Base-by-base conservation (phyloP, 2,888 invertebrate genomes). In the Chydorus sphaericus region DNA sequence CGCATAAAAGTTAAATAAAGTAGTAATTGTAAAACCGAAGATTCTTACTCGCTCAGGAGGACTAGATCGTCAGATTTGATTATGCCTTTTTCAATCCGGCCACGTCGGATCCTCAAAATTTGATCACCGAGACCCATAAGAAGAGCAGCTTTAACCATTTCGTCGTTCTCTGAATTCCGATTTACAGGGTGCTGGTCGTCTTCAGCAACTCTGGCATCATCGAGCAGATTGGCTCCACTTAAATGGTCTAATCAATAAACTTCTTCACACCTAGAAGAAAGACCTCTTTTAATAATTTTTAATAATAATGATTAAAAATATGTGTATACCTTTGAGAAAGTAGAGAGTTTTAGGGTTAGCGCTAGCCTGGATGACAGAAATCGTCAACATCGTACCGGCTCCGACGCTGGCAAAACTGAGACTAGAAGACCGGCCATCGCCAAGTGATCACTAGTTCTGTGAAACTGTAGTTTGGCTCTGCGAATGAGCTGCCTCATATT, bases 361-460 rank as follows among this genome's bases (percentile, higher is more conserved):
- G 14, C 71, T 70, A 31, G 69, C 63, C 1, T 65, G 62, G 0
- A 67, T 62, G 60, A n/a, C 77, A 77, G 70, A 76, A 79, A 1
- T 58, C 59, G 4, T 69, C 67, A 0, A 67, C 65, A 0, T 58
- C 63, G 1, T 55, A 20, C 48, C 62, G 57, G 0, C 70, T 69
- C 0, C 62, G 61, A n/a, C 68, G 64, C 1, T 66, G 62, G 1
- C 64, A 51, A 6, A 63, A 61, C 1, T 68, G 65, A 23, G 75
- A 69, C 70, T n/a, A 75, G 81, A 55, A 77, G 71, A 10, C 73
- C 69, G 59, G 77, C 73, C 14, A 80, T 50, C 0, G 81, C 77
- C 14, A 76, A 64, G 66, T 83, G 81, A 65, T 83, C 83, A 3
- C 82, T 83, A 0, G 69, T 71, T 0, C 69, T 58, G 56, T 73